Base-by-base conservation (phyloP, 53 echinoderm and acorn worm genomes). In the Apostichopus leukothele region DNA sequence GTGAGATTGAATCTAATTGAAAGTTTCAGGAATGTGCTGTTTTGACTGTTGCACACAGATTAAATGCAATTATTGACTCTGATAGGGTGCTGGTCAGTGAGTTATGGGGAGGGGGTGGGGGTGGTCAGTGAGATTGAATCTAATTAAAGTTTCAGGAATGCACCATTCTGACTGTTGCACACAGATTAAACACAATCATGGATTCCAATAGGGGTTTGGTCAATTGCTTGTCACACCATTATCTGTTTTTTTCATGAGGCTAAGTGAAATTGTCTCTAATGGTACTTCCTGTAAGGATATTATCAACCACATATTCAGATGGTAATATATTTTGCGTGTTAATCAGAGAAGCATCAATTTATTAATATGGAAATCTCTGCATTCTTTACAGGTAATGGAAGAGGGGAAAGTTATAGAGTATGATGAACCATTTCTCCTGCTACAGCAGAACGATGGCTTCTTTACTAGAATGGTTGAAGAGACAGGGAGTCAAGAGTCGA, bases 371-470 rank as follows among this genome's bases (percentile, higher is more conserved):
- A 52, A 22, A 23, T 16, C 26, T 5, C 14, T 23, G 27, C 16
- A 7, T 76, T 26, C 66, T 7, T 55, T 16, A 13, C 75, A 92
- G 93, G 90, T 93, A 3, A 84, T 96, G 57, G 93, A 94, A 67
- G 90, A 92, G 19, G 96, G 96, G 18, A 77, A 90, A 7, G 86
- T 93, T 18, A 76, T 91, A 50, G 94, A 96, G 89, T 94, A 94
- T 89, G 96, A 96, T 54, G 96, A 96, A 73, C 96, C 96, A 5
- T 94, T 90, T 89, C 73, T 96, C 52, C 92, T 96, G 6, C 94
- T 97, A 6, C 95, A 95, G 76, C 90, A 94, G 19, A 89, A 92
- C 61, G 89, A 95, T 1, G 90, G 97, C n/a, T 54, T 75, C 76
- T 90, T 97, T 25, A 80, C 83, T 10, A 90, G 84, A 68, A 95